Base-by-base conservation (phyloP, 2,797 vertebrate genomes). In the Pipistrellus pipistrellus region DNA sequence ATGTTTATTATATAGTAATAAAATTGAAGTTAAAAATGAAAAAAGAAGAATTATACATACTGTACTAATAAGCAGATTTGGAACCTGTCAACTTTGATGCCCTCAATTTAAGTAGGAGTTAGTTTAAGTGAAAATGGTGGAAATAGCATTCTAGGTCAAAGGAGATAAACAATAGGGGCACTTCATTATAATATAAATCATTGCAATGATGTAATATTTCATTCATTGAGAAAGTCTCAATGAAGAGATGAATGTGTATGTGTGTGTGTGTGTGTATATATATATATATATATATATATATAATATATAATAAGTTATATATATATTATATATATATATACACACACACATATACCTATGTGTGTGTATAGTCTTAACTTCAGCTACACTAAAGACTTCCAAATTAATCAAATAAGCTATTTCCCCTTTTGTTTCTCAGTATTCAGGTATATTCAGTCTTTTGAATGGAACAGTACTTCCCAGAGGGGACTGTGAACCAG, bases 1-100 rank as follows among this genome's bases (percentile, higher is more conserved):
- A 81, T 48, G n/a, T 93, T 87, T 73, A 76, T 77, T n/a, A 44
- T 51, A 32, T 14, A 48, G 15, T 25, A 11, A 15, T 64, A 71
- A 64, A 81, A 75, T 30, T 30, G 1, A 20, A 75, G 2, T 53
- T 53, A 87, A 10, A 35, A 72, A 51, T 41, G 20, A 6, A 18
- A 18, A 48, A 44, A n/a, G 13, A 80, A 72, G n/a, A 62, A 30
- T 62, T 69, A 51, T n/a, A 35, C 1, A 11, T 27, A 15, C 0
- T 57, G 3, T 41, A 44, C 1, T 8, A 73, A 59, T 53, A 72
- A 72, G 15, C 3, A 66, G 14, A 93, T 66, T 66, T 86, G 23
- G 66, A 90, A 73, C 18, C 27, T 17, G 4, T 41, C 48, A 72
- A 53, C 2, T 66, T 76, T 48, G 90, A 68, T 38, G 41, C 1